These are phyloP conservation scores for Liasis olivaceus DNA, from an alignment of 2,797 vertebrate genomes.

Conservation along the genomic window DNA sequence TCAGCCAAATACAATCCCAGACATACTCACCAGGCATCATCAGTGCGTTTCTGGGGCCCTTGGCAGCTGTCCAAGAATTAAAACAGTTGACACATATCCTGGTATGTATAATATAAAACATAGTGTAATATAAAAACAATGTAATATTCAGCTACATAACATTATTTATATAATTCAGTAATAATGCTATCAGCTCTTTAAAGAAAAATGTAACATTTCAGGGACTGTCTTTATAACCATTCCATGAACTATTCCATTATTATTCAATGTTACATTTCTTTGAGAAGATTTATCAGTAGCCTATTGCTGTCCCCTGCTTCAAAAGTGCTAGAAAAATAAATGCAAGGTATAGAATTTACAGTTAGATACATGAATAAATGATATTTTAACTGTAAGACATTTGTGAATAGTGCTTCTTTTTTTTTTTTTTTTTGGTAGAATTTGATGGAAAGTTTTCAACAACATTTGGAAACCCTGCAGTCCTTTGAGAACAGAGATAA, in stretches of 20 bases:
- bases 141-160: background rate
- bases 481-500: constrained; percentile 85
- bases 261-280: background rate
- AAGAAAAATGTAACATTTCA: background rate
- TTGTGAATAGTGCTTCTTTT: constrained; percentile 32
- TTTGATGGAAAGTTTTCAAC: constrained; percentile 82
- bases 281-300: background rate
- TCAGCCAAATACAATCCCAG: background rate
- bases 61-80: too few relatives aligned
- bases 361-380: background rate
- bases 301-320: background rate
- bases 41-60: background rate
- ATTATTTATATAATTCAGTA: background rate
- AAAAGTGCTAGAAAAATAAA: background rate
- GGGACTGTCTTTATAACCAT: background rate
- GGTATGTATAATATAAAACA: background rate
- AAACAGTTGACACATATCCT: background rate
- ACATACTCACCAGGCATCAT: background rate
- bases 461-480: constrained; percentile 79
- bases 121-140: background rate
- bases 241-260: background rate
- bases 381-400: background rate
- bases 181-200: too few relatives aligned
- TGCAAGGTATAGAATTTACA: background rate
- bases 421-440: constrained; percentile 68